Percentiles rank a stretch among this genome's conserved stretches.
Evolutionary conservation across 2,113 vertebrate species (phyloP).

Genomic region (Pagrus major): DNA sequence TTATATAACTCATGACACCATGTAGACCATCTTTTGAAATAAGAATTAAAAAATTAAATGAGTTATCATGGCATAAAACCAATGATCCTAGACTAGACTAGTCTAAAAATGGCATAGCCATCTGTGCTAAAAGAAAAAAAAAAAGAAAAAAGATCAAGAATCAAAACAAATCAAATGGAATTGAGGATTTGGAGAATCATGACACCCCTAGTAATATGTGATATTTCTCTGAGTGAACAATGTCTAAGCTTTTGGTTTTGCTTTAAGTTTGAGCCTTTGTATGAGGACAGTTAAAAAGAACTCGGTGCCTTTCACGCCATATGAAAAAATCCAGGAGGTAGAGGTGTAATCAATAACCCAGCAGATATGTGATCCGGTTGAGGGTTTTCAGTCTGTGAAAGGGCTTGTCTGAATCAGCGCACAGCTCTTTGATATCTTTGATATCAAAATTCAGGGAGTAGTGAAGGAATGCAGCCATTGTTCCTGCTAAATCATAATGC

Average conservation of each 20-base stretch:
- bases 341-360: constrained; percentile 74
- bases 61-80: too few relatives aligned
- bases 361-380: constrained; percentile 74
- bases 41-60: too few relatives aligned
- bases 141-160: too few relatives aligned
- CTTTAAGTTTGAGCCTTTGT: constrained; percentile 1
- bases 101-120: too few relatives aligned
- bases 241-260: neutral
- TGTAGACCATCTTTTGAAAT: too few relatives aligned
- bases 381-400: constrained; percentile 61
- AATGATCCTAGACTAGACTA: too few relatives aligned
- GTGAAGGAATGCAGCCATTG: constrained; percentile 76
- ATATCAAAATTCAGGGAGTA: constrained; percentile 76
- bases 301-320: constrained; percentile 49
- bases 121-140: too few relatives aligned
- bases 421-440: constrained; percentile 74
- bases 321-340: constrained; percentile 57
- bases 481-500: constrained; percentile 69
- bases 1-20: too few relatives aligned
- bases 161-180: too few relatives aligned
- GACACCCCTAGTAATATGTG: too few relatives aligned
- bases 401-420: constrained; percentile 55
- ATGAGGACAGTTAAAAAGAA: constrained; percentile 19
- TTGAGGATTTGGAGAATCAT: too few relatives aligned
- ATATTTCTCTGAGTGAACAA: neutral